A percentile compares a stretch with the other conserved stretches of the same genome.
These are phyloP conservation scores for Synodontis membranacea DNA, from an alignment of 2,113 vertebrate genomes.

Conservation along the genomic window DNA sequence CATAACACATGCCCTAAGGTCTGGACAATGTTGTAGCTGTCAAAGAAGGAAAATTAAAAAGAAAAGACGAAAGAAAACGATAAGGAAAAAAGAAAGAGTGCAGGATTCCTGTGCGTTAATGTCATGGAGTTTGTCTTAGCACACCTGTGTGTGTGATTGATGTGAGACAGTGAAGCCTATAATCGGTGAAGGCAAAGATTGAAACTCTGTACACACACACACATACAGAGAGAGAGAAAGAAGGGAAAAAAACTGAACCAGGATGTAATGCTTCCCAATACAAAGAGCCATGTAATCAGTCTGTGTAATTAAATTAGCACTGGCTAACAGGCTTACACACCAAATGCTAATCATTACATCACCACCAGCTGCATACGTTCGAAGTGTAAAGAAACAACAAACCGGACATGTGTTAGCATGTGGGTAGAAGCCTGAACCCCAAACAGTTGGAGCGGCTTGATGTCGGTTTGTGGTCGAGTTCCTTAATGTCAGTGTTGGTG, in stretches of 20 bases:
- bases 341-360: constrained; percentile 34
- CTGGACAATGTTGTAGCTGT: constrained; percentile 23
- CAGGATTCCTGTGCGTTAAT: constrained; percentile 15
- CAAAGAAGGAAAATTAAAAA: neutral
- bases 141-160: constrained; percentile 33
- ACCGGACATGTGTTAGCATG: constrained; percentile 32
- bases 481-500: constrained; percentile 20
- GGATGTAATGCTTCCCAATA: neutral
- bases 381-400: constrained; percentile 6
- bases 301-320: constrained; percentile 21
- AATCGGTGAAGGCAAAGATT: constrained; percentile 12
- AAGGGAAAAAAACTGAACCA: neutral
- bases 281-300: constrained; percentile 12
- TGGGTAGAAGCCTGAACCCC: constrained; percentile 9
- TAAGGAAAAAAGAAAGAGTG: neutral
- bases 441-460: constrained; percentile 24
- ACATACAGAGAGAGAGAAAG: neutral
- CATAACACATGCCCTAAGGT: neutral
- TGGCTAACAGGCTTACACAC: constrained; percentile 15
- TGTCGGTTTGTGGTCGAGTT: constrained; percentile 31
- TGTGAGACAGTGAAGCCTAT: constrained; percentile 14
- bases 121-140: constrained; percentile 33
- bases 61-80: neutral
- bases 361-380: constrained; percentile 4
- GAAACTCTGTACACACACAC: neutral